Evolutionary conservation across 2,888 invertebrate genomes (phyloP).

Genomic region (Conchocele bisecta): DNA sequence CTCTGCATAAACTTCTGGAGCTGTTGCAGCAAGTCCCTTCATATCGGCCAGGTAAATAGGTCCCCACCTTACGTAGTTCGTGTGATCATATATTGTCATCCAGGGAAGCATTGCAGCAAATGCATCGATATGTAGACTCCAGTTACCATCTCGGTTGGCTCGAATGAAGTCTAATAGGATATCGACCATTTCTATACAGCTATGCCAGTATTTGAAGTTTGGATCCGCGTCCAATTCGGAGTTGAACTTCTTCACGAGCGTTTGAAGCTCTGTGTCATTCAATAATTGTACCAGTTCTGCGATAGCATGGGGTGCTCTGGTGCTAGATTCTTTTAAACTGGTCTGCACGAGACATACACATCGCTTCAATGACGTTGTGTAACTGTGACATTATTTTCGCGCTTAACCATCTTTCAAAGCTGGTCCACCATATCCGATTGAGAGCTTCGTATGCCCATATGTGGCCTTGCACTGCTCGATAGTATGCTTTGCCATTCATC

Average conservation of each 20-base stretch:
- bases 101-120: slow-evolving; percentile 47
- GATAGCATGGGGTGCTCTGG: no score
- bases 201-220: no score
- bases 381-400: no score
- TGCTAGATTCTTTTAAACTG: no score
- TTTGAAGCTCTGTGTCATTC: no score
- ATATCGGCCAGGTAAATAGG: slow-evolving; percentile 50
- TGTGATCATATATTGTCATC: slow-evolving; percentile 40
- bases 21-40: slow-evolving; percentile 10
- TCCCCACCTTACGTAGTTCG: slow-evolving; percentile 49
- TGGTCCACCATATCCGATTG: slow-evolving; percentile 11
- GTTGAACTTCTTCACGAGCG: no score
- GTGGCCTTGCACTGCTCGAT: slow-evolving; percentile 26
- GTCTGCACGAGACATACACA: no score
- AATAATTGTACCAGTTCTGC: no score
- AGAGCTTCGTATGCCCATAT: slow-evolving; percentile 16
- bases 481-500: slow-evolving; percentile 21
- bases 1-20: slow-evolving; percentile 36
- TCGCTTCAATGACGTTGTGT: no score
- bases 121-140: slow-evolving; percentile 38
- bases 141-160: slow-evolving; percentile 41
- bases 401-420: slow-evolving; percentile 5
- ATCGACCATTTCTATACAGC: no score
- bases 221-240: no score
- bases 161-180: slow-evolving; percentile 32